Conservation (phyloP, 2,888 invertebrate species). For the Plagodis pulveraria region DNA sequence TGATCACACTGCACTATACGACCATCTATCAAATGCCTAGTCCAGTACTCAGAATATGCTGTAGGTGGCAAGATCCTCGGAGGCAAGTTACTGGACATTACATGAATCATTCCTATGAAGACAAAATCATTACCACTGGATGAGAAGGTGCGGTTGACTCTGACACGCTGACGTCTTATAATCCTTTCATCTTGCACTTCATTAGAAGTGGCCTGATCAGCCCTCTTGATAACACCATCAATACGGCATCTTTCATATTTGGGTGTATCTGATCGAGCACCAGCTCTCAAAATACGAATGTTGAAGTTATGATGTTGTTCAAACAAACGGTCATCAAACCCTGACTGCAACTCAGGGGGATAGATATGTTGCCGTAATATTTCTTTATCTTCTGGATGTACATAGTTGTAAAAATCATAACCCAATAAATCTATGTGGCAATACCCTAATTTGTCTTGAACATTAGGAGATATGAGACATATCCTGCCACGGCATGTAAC, state of each 20-base stretch:
- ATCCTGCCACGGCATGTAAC: constrained; percentile 93
- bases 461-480: constrained; percentile 92
- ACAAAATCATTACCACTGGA: constrained; percentile 87
- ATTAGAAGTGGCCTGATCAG: constrained; percentile 84
- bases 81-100: constrained; percentile 86
- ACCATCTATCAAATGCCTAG: constrained; percentile 95
- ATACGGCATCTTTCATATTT: constrained; percentile 89
- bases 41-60: constrained; percentile 93
- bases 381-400: constrained; percentile 93
- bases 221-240: constrained; percentile 86
- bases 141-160: constrained; percentile 78
- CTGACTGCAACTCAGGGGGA: constrained; percentile 78
- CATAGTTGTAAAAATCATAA: constrained; percentile 93
- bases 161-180: constrained; percentile 79
- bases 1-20: constrained; percentile 96
- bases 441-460: constrained; percentile 94
- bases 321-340: constrained; percentile 61
- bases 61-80: constrained; percentile 83
- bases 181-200: constrained; percentile 80
- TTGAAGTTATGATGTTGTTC: constrained; percentile 84
- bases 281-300: constrained; percentile 87
- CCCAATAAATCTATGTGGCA: constrained; percentile 95
- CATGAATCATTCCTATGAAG: constrained; percentile 90
- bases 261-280: constrained; percentile 89
- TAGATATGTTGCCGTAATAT: constrained; percentile 89